These are phyloP conservation scores for Caenorhabditis sp. DNA, from an alignment of 2,888 invertebrate genomes.

Conservation along the genomic window DNA sequence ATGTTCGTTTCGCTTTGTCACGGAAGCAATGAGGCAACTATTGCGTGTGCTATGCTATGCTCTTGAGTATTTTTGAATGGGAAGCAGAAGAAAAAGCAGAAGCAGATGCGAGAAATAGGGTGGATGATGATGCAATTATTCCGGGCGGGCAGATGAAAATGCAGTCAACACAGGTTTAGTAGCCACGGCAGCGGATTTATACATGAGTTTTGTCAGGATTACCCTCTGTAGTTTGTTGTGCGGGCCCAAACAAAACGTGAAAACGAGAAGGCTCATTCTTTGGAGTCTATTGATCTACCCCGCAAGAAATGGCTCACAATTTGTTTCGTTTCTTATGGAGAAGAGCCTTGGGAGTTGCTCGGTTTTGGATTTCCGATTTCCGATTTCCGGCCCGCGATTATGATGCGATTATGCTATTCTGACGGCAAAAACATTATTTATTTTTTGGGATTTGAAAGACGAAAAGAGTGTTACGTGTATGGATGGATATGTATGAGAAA, in stretches of 20 bases:
- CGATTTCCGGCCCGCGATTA: background rate
- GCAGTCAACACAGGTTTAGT: constrained; percentile 21
- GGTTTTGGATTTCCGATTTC: background rate
- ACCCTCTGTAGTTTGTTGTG: no score
- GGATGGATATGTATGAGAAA: no score
- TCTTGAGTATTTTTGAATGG: background rate
- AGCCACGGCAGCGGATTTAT: constrained; percentile 1
- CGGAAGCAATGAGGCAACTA: background rate
- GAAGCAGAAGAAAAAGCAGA: background rate
- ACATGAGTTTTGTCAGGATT: no score
- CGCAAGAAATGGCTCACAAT: constrained; percentile 15
- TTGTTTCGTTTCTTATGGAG: constrained; percentile 25
- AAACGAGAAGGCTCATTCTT: constrained; percentile 3
- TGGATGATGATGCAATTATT: constrained; percentile 23
- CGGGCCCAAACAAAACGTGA: no score
- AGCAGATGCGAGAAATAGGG: background rate
- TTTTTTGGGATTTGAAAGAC: background rate
- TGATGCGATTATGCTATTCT: constrained; percentile 37
- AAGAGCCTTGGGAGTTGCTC: background rate
- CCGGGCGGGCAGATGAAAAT: constrained; percentile 1
- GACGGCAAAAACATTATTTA: background rate
- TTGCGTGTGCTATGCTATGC: background rate
- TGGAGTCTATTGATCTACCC: constrained; percentile 32
- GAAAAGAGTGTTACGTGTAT: no score
- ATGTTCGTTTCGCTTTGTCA: background rate